Percentiles rank a stretch among this genome's conserved stretches.
These are phyloP conservation scores for Macrochelys suwanniensis DNA, from an alignment of 2,797 vertebrate genomes.

Conservation along the genomic window DNA sequence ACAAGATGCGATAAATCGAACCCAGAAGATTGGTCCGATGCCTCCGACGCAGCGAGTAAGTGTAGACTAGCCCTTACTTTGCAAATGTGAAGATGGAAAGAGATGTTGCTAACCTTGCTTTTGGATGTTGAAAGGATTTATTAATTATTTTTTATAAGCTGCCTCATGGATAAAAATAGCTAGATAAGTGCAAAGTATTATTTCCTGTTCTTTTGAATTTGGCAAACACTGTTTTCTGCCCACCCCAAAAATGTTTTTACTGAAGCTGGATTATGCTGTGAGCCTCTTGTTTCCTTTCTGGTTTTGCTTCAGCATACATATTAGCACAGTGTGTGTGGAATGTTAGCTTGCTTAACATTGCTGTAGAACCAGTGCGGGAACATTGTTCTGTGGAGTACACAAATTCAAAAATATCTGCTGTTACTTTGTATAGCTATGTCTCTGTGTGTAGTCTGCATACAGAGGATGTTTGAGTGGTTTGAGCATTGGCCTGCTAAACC, in stretches of 20 bases:
- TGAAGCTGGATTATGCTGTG: background rate
- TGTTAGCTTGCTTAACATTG: fast-evolving
- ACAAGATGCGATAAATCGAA: no score
- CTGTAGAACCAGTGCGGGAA: fast-evolving
- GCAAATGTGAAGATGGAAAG: fast-evolving
- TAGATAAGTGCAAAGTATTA: background rate
- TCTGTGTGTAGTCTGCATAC: background rate
- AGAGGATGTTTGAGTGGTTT: background rate
- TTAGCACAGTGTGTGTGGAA: fast-evolving
- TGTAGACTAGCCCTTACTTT: no score
- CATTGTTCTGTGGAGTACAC: fast-evolving
- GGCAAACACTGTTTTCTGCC: background rate
- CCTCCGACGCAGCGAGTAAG: no score
- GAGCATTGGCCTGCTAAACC: no score
- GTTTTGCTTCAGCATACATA: background rate
- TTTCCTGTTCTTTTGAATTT: background rate
- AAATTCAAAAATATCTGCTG: background rate
- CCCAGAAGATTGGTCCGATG: no score
- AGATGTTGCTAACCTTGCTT: background rate
- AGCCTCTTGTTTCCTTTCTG: background rate
- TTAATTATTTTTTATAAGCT: fast-evolving
- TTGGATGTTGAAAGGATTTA: background rate
- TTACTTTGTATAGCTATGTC: background rate
- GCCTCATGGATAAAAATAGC: background rate
- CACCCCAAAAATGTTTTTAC: background rate